Percentiles rank a stretch among this genome's conserved stretches.
Evolutionary conservation across 2,113 vertebrate species (phyloP).

Genomic region (Gymnocephalus cernua): DNA sequence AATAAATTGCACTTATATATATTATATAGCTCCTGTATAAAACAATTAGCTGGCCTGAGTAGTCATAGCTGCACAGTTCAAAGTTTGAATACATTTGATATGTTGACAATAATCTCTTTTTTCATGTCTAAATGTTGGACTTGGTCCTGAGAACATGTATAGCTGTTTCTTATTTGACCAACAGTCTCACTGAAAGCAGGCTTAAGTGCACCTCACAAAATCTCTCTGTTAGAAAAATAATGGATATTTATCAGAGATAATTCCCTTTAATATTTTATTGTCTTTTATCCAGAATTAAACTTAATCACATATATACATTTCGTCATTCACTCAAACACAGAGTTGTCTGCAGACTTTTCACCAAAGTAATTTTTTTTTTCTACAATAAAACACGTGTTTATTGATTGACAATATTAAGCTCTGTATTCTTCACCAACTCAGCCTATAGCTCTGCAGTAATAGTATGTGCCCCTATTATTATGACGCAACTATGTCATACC

Average conservation of each 20-base stretch:
- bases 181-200: no score
- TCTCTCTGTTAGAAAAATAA: no score
- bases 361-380: not conserved
- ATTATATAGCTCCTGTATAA: not conserved
- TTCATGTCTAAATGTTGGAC: not conserved
- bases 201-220: no score
- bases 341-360: no score
- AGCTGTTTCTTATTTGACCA: no score
- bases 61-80: not conserved
- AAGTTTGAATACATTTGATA: not conserved
- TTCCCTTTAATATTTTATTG: no score
- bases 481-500: not conserved
- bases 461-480: not conserved
- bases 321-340: no score
- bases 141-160: not conserved
- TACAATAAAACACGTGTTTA: not conserved
- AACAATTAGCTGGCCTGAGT: not conserved
- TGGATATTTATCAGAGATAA: no score
- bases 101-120: not conserved
- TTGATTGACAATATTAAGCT: not conserved
- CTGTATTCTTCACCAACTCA: not conserved
- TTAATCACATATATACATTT: no score
- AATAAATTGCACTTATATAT: not conserved
- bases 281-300: no score
- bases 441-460: not conserved